Conservation (phyloP, 2,797 vertebrate genomes). For the Clarias fuscus region DNA sequence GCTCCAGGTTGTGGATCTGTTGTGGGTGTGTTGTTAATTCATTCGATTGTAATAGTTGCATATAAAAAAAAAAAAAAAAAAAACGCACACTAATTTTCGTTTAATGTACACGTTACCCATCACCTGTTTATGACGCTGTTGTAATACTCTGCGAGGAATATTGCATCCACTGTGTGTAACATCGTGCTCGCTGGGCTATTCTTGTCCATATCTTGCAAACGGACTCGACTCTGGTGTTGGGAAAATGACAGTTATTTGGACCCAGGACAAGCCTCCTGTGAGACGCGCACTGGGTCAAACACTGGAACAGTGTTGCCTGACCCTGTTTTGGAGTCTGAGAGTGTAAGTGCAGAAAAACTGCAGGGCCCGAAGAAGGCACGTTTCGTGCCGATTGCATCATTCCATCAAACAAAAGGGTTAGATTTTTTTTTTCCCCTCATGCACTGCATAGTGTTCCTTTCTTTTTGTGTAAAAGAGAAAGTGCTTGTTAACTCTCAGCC, state of each 20-base stretch:
- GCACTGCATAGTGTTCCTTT: neutral
- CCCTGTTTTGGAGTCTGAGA: neutral
- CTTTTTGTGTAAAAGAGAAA: neutral
- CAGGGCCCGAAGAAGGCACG: conserved; percentile 16
- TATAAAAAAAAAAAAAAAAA: too few relatives aligned
- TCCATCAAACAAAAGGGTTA: conserved; percentile 39
- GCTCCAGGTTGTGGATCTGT: neutral
- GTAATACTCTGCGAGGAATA: neutral
- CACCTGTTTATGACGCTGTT: neutral
- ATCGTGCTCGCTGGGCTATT: neutral
- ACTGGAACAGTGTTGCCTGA: neutral
- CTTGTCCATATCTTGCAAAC: neutral
- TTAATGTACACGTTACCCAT: neutral
- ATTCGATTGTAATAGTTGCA: neutral
- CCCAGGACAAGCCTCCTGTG: neutral
- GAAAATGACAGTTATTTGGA: conserved; percentile 1
- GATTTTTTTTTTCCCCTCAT: neutral
- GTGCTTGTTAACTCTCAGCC: neutral
- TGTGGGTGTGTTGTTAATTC: neutral
- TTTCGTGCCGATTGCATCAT: conserved; percentile 57
- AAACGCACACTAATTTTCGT: neutral
- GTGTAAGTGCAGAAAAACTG: neutral
- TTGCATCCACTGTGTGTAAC: neutral
- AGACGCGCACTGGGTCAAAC: neutral
- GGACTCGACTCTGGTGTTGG: neutral